phyloP scores from a whole-genome alignment of 2,797 vertebrate species.

The Nyctibius grandis region DNA sequence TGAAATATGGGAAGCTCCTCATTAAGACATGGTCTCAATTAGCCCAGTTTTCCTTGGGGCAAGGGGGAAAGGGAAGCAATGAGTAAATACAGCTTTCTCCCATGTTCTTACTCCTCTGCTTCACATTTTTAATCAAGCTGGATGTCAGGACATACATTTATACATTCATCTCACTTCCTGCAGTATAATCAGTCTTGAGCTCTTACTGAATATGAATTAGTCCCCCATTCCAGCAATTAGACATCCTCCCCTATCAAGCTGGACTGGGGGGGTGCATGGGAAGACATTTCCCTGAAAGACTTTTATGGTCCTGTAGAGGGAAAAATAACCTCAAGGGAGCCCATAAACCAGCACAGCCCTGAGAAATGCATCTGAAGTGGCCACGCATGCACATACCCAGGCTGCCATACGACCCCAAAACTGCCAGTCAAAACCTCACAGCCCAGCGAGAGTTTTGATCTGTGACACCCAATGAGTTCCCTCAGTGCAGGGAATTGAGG shows the following conservation, averaged over 20 bases:
- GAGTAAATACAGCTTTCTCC: not conserved
- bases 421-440: not conserved
- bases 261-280: not conserved
- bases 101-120: not conserved
- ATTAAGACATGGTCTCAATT: not conserved
- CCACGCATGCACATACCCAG: rapidly evolving
- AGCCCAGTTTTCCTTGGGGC: not conserved
- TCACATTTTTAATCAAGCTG: not conserved
- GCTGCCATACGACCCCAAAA: not conserved
- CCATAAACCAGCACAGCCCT: not conserved
- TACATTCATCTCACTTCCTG: not conserved
- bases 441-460: not conserved
- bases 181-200: not conserved
- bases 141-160: not conserved
- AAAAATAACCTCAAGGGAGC: not conserved
- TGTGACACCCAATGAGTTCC: not conserved
- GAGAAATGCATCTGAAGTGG: not conserved
- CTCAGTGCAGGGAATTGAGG: not conserved
- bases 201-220: not conserved
- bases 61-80: not conserved
- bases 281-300: not conserved
- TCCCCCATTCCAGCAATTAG: not conserved
- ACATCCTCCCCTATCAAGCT: not conserved
- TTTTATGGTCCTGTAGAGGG: not conserved
- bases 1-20: not conserved